phyloP scores from a whole-genome alignment of 2,113 vertebrate species.

The Shinisaurus crocodilurus region DNA sequence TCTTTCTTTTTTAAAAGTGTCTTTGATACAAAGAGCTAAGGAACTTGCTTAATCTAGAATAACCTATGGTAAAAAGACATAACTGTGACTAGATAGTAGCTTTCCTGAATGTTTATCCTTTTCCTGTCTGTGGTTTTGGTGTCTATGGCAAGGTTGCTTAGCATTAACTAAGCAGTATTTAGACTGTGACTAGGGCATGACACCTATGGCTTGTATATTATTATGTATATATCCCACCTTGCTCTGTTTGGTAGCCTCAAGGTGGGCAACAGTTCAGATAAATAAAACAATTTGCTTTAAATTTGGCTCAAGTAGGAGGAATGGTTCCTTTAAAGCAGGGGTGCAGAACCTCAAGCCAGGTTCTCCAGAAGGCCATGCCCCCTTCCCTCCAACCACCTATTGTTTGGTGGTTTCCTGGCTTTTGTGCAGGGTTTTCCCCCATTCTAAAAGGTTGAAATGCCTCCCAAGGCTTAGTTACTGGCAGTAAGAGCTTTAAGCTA shows the following conservation, averaged over 20 bases:
- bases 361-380: too few relatives aligned
- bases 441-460: too few relatives aligned
- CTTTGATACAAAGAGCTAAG: neutral
- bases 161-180: neutral
- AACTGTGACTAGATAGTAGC: neutral
- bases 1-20: neutral
- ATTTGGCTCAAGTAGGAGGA: neutral
- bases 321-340: neutral
- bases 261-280: neutral
- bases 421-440: too few relatives aligned
- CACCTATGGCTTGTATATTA: neutral
- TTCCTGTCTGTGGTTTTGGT: neutral
- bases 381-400: too few relatives aligned
- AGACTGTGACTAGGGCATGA: neutral
- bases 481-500: too few relatives aligned
- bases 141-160: neutral
- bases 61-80: neutral
- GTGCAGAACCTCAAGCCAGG: neutral
- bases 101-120: neutral
- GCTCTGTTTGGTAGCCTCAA: neutral
- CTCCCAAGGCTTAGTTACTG: too few relatives aligned
- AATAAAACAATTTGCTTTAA: neutral
- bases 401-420: too few relatives aligned
- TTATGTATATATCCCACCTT: neutral
- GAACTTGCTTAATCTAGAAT: neutral